Conservation (phyloP, 2,113 vertebrate genomes). For the Ptychochromis oligacanthus region DNA sequence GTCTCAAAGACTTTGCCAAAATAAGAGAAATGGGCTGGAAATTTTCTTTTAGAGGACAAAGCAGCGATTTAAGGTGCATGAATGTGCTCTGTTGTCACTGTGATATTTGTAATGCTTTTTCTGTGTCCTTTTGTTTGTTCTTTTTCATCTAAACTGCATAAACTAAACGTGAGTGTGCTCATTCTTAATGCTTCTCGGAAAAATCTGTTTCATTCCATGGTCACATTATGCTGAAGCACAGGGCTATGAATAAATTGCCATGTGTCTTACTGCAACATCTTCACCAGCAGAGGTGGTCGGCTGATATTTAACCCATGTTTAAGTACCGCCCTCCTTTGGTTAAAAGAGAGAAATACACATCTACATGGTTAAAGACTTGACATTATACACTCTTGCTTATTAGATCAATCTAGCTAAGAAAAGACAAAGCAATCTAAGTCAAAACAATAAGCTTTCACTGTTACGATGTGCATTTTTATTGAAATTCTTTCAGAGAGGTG, state of each 20-base stretch:
- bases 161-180: constrained; percentile 27
- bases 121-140: constrained; percentile 2
- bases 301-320: constrained; percentile 34
- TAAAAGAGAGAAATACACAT: constrained; percentile 47
- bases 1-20: constrained; percentile 60
- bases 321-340: constrained; percentile 58
- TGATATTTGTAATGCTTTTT: constrained; percentile 35
- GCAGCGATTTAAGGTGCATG: constrained; percentile 2
- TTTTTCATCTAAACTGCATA: constrained; percentile 32
- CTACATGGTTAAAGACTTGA: not conserved
- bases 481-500: not conserved
- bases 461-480: not conserved
- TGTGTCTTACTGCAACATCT: constrained; percentile 8
- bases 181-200: constrained; percentile 38
- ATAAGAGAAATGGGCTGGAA: constrained; percentile 41
- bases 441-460: not conserved
- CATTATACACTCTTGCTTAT: not conserved
- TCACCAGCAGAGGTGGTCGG: not conserved
- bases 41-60: constrained; percentile 32
- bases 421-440: not conserved
- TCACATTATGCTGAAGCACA: not conserved
- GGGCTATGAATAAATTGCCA: constrained; percentile 24
- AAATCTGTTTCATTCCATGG: constrained; percentile 11
- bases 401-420: not conserved
- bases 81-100: not conserved